A percentile compares a stretch with the other conserved stretches of the same genome.
Evolutionary conservation across 2,888 invertebrate genomes (phyloP).

Genomic region (Dusona sp.): DNA sequence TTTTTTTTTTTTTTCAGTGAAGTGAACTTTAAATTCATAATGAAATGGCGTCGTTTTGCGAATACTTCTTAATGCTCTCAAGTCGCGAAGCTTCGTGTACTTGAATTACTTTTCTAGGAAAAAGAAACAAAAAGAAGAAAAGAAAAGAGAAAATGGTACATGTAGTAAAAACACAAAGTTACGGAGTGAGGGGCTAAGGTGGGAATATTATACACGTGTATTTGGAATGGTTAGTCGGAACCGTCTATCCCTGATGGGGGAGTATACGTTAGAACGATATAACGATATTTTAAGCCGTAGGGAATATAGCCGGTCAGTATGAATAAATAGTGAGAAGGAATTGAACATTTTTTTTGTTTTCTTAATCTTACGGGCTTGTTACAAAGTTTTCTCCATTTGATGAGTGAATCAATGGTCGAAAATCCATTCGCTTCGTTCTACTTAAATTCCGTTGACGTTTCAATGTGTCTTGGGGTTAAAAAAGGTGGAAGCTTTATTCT

Average conservation of each 20-base stretch:
- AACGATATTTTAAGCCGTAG: conserved; percentile 5
- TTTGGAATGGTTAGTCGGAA: not conserved
- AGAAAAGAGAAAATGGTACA: no score
- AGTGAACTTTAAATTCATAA: not conserved
- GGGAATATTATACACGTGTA: not conserved
- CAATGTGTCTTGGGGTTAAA: not conserved
- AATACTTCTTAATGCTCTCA: not conserved
- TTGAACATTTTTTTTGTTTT: no score
- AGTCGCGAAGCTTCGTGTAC: not conserved
- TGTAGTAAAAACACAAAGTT: not conserved
- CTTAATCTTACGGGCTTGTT: not conserved
- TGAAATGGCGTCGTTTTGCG: not conserved
- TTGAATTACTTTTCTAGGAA: not conserved
- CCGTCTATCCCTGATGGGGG: no score
- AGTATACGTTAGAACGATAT: not conserved
- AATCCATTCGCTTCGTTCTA: no score
- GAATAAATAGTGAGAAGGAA: not conserved
- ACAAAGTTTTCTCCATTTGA: not conserved
- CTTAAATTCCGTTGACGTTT: no score
- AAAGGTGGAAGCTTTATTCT: not conserved
- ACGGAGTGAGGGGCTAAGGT: not conserved
- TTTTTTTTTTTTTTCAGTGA: not conserved
- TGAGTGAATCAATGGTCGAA: not conserved
- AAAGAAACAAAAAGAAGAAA: not conserved
- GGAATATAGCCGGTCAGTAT: not conserved